Conservation (phyloP, 2,113 vertebrate genomes). For the Xiphorhynchus elegans region DNA sequence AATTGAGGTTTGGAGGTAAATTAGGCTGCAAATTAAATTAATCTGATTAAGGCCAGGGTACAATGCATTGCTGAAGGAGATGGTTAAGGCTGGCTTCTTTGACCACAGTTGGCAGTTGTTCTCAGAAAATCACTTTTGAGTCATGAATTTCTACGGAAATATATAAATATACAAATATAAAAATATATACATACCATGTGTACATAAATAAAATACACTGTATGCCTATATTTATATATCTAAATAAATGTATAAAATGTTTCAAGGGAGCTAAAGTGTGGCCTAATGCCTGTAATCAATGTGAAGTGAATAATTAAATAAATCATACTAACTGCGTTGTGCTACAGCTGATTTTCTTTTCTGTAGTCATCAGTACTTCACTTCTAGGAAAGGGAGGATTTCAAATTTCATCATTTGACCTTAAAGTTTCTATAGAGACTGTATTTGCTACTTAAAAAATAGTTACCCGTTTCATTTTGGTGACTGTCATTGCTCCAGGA, state of each 20-base stretch:
- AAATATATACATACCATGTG: neutral
- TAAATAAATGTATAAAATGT: neutral
- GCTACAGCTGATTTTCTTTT: neutral
- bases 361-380: fast-evolving
- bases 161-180: neutral
- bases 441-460: neutral
- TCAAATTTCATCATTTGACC: neutral
- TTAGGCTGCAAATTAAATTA: neutral
- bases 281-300: neutral
- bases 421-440: neutral
- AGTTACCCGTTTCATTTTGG: neutral
- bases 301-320: neutral
- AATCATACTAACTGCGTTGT: neutral
- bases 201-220: neutral
- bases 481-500: neutral
- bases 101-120: neutral
- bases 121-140: neutral
- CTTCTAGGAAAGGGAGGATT: neutral
- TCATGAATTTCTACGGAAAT: neutral
- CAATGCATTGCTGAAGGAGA: neutral
- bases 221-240: neutral
- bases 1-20: neutral
- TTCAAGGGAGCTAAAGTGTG: neutral
- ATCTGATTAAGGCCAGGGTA: neutral
- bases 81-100: neutral